These are phyloP conservation scores for Therioaphis trifolii DNA, from an alignment of 2,888 invertebrate genomes.

Conservation along the genomic window DNA sequence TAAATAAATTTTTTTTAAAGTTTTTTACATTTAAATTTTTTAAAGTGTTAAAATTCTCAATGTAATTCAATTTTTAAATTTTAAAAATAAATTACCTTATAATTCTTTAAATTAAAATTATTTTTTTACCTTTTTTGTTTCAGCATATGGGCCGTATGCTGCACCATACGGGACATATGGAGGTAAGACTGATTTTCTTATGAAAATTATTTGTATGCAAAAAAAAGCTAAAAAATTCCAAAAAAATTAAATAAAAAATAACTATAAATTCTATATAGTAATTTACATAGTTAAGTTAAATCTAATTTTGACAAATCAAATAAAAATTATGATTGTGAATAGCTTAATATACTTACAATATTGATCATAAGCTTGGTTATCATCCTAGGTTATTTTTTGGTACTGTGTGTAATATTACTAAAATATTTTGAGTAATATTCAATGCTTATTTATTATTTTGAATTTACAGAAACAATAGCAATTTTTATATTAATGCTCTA, in stretches of 20 bases:
- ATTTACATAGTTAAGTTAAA: too few species aligned
- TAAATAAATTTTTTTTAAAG: constrained; percentile 37
- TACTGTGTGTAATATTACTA: neutral
- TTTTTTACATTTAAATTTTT: neutral
- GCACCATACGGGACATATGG: constrained; percentile 61
- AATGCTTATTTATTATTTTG: neutral
- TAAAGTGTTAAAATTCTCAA: constrained; percentile 2
- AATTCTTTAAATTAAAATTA: constrained; percentile 50
- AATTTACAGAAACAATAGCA: too few species aligned
- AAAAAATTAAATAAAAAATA: too few species aligned
- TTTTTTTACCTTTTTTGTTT: constrained; percentile 62
- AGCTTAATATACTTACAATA: neutral
- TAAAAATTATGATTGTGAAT: neutral
- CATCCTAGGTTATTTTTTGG: neutral
- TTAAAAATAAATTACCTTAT: constrained; percentile 3
- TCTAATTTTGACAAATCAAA: neutral
- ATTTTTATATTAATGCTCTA: too few species aligned
- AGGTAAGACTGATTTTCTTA: constrained; percentile 53
- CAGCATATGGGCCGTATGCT: constrained; percentile 63
- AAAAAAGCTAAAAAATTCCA: too few species aligned
- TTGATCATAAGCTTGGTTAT: constrained; percentile 41
- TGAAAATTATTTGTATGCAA: constrained; percentile 4
- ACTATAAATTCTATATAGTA: too few species aligned
- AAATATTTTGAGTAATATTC: neutral
- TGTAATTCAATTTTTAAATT: constrained; percentile 25